phyloP scores from a whole-genome alignment of 2,113 vertebrate species.

The Gymnocephalus cernua region DNA sequence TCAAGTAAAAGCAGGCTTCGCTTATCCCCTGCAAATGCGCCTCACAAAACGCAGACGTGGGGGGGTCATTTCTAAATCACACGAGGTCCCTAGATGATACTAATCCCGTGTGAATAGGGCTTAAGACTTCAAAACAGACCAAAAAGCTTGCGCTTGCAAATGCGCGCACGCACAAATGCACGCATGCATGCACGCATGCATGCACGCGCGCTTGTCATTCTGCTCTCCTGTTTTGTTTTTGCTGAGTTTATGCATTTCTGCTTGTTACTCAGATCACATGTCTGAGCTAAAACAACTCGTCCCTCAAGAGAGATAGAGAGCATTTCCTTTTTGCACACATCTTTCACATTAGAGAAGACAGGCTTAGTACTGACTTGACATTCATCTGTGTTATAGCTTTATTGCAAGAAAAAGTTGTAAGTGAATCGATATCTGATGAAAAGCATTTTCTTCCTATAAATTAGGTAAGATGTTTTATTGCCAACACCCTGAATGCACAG shows the following conservation, averaged over 20 bases:
- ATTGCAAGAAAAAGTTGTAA: not conserved
- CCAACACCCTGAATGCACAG: not conserved
- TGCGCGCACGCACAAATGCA: not conserved
- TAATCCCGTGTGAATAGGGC: too few species aligned
- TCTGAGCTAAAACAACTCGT: constrained; percentile 10
- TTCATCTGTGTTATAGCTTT: not conserved
- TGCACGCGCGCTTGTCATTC: constrained; percentile 65
- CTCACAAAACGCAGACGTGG: too few species aligned
- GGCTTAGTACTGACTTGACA: not conserved
- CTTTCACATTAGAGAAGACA: not conserved
- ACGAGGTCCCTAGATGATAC: too few species aligned
- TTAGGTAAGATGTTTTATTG: not conserved
- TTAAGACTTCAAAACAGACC: constrained; percentile 10
- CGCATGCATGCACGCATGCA: constrained; percentile 13
- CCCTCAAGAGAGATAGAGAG: not conserved
- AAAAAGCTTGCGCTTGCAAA: not conserved
- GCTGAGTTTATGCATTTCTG: not conserved
- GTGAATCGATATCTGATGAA: not conserved
- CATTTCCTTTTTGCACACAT: not conserved
- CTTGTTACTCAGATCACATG: not conserved
- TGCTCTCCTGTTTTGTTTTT: constrained; percentile 38
- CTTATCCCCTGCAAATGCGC: too few species aligned
- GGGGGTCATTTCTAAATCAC: too few species aligned
- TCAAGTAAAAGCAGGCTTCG: too few species aligned
- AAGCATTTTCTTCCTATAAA: not conserved